These are phyloP conservation scores for Ictalurus punctatus DNA, from an alignment of 2,113 vertebrate species.

Conservation along the genomic window DNA sequence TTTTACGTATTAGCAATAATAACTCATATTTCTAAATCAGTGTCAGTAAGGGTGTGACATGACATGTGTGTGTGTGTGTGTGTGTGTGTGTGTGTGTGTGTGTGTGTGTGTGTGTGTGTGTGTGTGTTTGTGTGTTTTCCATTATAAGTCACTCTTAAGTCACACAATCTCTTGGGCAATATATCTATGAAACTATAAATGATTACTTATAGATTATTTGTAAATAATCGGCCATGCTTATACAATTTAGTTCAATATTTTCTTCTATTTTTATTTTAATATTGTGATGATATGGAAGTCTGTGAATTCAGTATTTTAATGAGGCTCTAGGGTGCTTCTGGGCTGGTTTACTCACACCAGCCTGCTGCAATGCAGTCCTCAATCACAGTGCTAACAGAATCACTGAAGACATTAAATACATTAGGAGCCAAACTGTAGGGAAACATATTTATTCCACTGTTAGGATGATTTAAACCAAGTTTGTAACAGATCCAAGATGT, in stretches of 20 bases:
- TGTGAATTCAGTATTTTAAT: slow-evolving; percentile 13
- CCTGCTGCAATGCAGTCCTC: slow-evolving; percentile 54
- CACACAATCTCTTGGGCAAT: not conserved
- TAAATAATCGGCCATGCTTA: not conserved
- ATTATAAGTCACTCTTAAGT: not conserved
- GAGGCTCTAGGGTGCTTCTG: slow-evolving; percentile 10
- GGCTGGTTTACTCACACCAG: slow-evolving; percentile 8
- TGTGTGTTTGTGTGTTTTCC: not conserved
- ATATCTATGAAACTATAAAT: not conserved
- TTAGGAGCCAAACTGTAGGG: slow-evolving; percentile 69
- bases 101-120: not conserved
- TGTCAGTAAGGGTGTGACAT: not conserved
- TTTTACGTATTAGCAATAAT: not conserved
- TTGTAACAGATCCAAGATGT: slow-evolving; percentile 62
- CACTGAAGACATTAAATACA: slow-evolving; percentile 72
- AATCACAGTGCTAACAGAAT: slow-evolving; percentile 71
- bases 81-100: not conserved
- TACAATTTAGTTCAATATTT: not conserved
- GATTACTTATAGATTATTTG: not conserved
- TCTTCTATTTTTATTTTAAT: not conserved
- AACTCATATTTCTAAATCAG: not conserved
- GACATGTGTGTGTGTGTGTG: not conserved
- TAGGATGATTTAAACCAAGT: slow-evolving; percentile 72
- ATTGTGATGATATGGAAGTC: not conserved
- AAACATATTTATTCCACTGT: slow-evolving; percentile 58